Evolutionary conservation across 1,140 invertebrate species (phyloP), one percentile per base, ranked within the genome.

Genomic region (Megathymus violae): DNA sequence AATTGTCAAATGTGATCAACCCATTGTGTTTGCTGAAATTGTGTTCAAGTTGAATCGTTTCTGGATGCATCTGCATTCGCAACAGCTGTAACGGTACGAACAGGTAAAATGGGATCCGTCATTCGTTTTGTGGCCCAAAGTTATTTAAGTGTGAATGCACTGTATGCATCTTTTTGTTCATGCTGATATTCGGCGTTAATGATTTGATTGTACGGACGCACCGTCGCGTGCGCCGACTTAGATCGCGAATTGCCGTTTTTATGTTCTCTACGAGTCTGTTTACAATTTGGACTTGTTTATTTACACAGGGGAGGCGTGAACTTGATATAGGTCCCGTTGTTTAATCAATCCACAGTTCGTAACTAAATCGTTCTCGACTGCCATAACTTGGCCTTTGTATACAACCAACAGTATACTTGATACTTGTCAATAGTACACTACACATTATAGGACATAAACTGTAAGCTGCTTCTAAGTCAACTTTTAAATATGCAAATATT

Each of bases 281-380:
- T 89, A 88, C 80, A 84, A 75, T 78, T 72, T 74, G 65, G 76
- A 72, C 77, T 80, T 89, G 83, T 89, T 89, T 89, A 89, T 88
- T 88, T 89, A 89, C 80, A 74, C 79, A 69, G 68, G 50, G 67
- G 71, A 67, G 58, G 54, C 62, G 52, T 50, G 38, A 61, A 70
- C 62, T 60, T 68, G 62, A 38, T 36, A 66, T 48, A 36, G 61
- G 63, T 59, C 64, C 38, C 40, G 25, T 52, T 52, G 48, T 62
- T 15, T 34, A 46, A 48, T 27, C 41, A 19, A 58, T 31, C 15
- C 27, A 51, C 22, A n/a, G n/a, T n/a, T n/a, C n/a, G n/a, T n/a
- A n/a, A n/a, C n/a, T n/a, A n/a, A n/a, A n/a, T n/a, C n/a, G n/a
- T n/a, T n/a, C n/a, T n/a, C n/a, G n/a, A n/a, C n/a, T n/a, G n/a